Percentiles rank a stretch among this genome's conserved stretches.
phyloP scores from a whole-genome alignment of 1,140 invertebrate genomes.

The Oryzaephilus surinamensis region DNA sequence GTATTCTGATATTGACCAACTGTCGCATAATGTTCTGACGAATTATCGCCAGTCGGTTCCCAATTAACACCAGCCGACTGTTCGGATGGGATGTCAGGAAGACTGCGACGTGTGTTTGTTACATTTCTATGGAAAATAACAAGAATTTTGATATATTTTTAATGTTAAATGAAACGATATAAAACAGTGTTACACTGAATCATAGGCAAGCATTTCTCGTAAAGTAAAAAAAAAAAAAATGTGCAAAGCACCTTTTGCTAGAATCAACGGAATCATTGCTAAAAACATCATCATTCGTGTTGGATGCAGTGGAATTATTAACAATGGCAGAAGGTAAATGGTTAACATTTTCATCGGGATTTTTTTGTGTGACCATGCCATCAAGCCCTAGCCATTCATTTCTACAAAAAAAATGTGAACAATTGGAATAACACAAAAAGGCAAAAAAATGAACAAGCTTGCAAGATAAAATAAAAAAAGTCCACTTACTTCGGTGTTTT shows the following conservation, averaged over 20 bases:
- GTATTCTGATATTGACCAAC: conserved; percentile 40
- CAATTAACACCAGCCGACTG: conserved; percentile 38
- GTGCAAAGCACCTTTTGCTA: conserved; percentile 29
- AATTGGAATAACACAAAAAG: conserved; percentile 10
- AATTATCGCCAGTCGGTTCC: conserved; percentile 42
- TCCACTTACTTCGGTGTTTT: conserved; percentile 28
- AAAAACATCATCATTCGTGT: too few species aligned
- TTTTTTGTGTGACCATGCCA: conserved; percentile 45
- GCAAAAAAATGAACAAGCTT: background rate
- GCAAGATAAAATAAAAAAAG: background rate
- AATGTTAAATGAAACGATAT: background rate
- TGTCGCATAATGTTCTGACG: conserved; percentile 55
- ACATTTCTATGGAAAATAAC: conserved; percentile 4
- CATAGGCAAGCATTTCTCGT: too few species aligned
- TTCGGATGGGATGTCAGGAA: conserved; percentile 51
- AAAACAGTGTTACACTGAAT: conserved; percentile 3
- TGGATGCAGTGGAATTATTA: conserved; percentile 18
- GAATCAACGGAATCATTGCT: conserved; percentile 29
- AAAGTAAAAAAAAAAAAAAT: too few species aligned
- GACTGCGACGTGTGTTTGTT: conserved; percentile 48
- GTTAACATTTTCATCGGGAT: conserved; percentile 42
- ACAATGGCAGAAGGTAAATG: conserved; percentile 32
- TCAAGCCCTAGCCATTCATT: conserved; percentile 42
- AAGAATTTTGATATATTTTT: background rate
- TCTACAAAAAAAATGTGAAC: conserved; percentile 30